phyloP scores from a whole-genome alignment of 53 echinoderm and acorn worm species.

The Zoroaster sp. region DNA sequence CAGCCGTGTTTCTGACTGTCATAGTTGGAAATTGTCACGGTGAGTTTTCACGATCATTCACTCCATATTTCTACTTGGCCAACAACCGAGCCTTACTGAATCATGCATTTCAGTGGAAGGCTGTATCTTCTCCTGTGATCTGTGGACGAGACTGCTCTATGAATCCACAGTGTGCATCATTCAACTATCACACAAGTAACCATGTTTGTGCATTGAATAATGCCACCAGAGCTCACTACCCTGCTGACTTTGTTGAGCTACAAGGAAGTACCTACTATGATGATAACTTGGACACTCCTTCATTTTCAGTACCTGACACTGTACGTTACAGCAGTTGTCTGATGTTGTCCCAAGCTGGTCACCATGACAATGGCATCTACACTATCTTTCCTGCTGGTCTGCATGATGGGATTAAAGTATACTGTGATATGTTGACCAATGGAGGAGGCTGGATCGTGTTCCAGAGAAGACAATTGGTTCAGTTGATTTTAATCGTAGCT shows the following conservation, averaged over 20 bases:
- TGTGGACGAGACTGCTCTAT: not conserved
- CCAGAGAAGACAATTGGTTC: too few relatives aligned
- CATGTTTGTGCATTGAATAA: not conserved
- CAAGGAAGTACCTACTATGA: not conserved
- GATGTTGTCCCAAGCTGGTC: not conserved
- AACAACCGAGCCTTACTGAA: not conserved
- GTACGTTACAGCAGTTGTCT: not conserved
- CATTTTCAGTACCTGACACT: too few relatives aligned
- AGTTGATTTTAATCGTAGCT: too few relatives aligned
- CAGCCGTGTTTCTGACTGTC: not conserved
- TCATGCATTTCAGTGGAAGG: not conserved
- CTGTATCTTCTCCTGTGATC: not conserved
- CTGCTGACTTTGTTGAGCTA: not conserved
- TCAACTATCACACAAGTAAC: not conserved
- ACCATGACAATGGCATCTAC: not conserved
- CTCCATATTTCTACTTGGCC: not conserved
- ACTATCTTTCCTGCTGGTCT: not conserved
- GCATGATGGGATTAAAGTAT: not conserved
- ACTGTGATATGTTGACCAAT: constrained; percentile 3
- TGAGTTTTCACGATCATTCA: not conserved
- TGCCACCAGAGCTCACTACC: not conserved
- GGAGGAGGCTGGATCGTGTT: constrained; percentile 11
- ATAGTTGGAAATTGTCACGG: not conserved
- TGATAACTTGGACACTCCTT: too few relatives aligned
- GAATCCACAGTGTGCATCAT: not conserved